These are phyloP conservation scores for Corticium candelabrum DNA, from an alignment of 37 sponge, comb jelly and placozoan species.

Conservation along the genomic window DNA sequence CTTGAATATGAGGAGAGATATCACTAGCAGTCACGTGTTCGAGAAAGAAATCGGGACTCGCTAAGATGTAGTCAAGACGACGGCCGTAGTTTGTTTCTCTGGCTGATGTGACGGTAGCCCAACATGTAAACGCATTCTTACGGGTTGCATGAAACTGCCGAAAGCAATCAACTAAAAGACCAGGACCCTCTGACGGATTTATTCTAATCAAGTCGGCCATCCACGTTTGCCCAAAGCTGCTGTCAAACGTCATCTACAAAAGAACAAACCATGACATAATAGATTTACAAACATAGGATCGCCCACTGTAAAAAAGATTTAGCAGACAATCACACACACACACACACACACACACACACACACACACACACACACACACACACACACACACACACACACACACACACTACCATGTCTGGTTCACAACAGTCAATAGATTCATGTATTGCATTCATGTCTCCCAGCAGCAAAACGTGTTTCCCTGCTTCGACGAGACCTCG, in stretches of 20 bases:
- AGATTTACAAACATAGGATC: neutral
- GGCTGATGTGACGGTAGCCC: slow-evolving; percentile 61
- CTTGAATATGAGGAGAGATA: slow-evolving; percentile 41
- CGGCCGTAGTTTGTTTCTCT: slow-evolving; percentile 84
- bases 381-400: neutral
- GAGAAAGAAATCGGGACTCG: slow-evolving; percentile 8
- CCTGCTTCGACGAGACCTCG: slow-evolving; percentile 40
- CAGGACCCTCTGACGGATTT: neutral
- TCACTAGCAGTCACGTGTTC: neutral
- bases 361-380: no score
- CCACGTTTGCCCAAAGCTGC: neutral
- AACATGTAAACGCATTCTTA: slow-evolving; percentile 74
- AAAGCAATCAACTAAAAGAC: slow-evolving; percentile 56
- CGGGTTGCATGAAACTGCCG: slow-evolving; percentile 46
- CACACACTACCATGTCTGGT: neutral
- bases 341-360: no score
- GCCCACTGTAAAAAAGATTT: no score
- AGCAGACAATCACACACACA: no score
- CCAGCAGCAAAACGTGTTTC: slow-evolving; percentile 28
- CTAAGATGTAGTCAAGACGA: slow-evolving; percentile 74
- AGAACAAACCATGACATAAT: neutral
- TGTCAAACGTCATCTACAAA: neutral
- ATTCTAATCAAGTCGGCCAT: neutral
- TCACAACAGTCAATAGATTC: slow-evolving; percentile 8
- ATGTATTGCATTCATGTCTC: neutral